Conservation (phyloP, 2,888 invertebrate species). For the Eupithecia exiguata region DNA sequence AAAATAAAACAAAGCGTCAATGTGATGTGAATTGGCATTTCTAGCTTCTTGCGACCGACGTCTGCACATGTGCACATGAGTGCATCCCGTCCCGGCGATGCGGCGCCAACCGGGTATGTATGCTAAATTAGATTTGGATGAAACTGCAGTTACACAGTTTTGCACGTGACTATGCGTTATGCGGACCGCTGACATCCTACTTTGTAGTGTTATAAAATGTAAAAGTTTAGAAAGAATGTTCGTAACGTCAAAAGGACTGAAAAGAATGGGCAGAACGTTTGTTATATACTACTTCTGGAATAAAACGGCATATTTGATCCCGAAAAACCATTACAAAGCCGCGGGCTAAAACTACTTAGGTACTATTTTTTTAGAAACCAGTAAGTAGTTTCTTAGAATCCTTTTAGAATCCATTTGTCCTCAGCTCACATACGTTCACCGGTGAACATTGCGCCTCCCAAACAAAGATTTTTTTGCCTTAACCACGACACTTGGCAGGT, state of each 20-base stretch:
- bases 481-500: too few relatives aligned
- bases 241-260: not conserved
- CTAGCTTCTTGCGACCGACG: not conserved
- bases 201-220: not conserved
- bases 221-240: not conserved
- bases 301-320: not conserved
- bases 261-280: not conserved
- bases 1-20: conserved; percentile 1
- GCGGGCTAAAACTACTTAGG: too few relatives aligned
- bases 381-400: too few relatives aligned
- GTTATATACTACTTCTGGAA: not conserved
- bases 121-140: conserved; percentile 58
- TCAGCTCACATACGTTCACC: too few relatives aligned
- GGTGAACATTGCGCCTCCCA: too few relatives aligned
- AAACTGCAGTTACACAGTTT: conserved; percentile 50
- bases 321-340: not conserved
- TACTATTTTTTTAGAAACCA: too few relatives aligned
- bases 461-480: too few relatives aligned
- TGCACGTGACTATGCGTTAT: conserved; percentile 29
- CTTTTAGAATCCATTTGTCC: too few relatives aligned
- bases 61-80: not conserved
- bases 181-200: not conserved
- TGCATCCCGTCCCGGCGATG: conserved; percentile 48
- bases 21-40: conserved; percentile 3
- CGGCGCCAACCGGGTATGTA: conserved; percentile 50